Evolutionary conservation across 1,140 invertebrate genomes (phyloP), one percentile per base, ranked within the genome.

Genomic region (Brachionus manjavacas): DNA sequence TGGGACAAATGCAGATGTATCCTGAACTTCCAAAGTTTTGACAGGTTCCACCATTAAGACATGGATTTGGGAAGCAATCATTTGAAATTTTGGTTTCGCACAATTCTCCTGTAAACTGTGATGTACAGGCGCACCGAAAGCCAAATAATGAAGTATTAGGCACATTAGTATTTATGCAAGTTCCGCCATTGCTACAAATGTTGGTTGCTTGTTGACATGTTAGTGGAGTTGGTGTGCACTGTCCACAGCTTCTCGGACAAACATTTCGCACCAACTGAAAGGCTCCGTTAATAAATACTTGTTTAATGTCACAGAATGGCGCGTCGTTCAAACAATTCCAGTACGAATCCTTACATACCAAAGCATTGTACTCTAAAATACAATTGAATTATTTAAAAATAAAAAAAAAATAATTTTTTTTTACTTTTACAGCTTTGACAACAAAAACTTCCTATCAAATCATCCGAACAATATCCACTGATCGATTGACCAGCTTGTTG

Each of bases 101-200:
- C 20, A 86, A 76, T 28, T 41, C 25, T 14, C 88, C 88, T 83
- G 86, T 87, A 70, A 84, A 85, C 43, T 87, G 87, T 28, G 86
- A 84, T n/a, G 86, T 85, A 83, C 88, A 89, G 11, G 70, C 7
- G 64, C 88, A 89, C 0, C 95, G 96, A 70, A 83, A 83, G 9
- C 43, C 43, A 80, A 80, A 60, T n/a, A 52, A 3, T n/a, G 41
- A 49, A 39, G 3, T 55, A 49, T 28, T 16, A 55, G 20, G 16
- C 12, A 52, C 76, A 41, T 43, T 64, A 1, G 14, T 39, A 49
- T 64, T 64, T 25, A 83, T 20, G 85, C 88, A 88, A n/a, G 85
- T 86, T 0, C 87, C 88, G 3, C 86, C 87, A 86, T 88, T 87
- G 74, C 85, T 84, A 86, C 88, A 88, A 2, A 80, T 64, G 28